Percentiles rank a stretch among this genome's conserved stretches.
These are phyloP conservation scores for Knipowitschia caucasica DNA, from an alignment of 2,797 vertebrate genomes.

Conservation along the genomic window DNA sequence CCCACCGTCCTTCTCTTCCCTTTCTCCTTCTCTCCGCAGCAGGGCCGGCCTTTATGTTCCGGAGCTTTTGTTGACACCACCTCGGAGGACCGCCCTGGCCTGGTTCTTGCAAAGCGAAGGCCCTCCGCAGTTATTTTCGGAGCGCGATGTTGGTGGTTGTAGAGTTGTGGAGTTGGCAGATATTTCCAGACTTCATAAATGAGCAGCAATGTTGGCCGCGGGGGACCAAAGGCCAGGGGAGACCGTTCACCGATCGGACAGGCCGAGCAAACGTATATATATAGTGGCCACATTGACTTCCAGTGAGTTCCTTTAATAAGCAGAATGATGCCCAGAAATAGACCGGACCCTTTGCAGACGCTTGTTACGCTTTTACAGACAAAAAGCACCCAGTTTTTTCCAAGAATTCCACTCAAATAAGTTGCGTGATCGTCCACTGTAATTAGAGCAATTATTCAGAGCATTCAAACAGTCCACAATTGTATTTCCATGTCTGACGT, in stretches of 20 bases:
- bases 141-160: constrained; percentile 32
- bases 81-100: constrained; percentile 42
- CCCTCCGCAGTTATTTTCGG: constrained; percentile 47
- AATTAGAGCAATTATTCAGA: too few relatives aligned
- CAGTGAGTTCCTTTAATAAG: constrained; percentile 19
- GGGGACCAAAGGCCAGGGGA: constrained; percentile 50
- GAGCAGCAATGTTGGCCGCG: constrained; percentile 40
- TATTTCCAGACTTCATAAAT: constrained; percentile 59
- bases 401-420: constrained; percentile 8
- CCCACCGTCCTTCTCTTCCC: background rate
- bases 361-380: constrained; percentile 32
- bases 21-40: background rate
- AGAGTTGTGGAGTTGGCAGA: constrained; percentile 57
- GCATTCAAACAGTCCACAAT: too few relatives aligned
- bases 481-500: too few relatives aligned
- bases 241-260: constrained; percentile 21
- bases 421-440: too few relatives aligned
- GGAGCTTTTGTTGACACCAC: constrained; percentile 29
- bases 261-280: constrained; percentile 28
- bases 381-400: too few relatives aligned
- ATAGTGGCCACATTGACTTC: constrained; percentile 26
- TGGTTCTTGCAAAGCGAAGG: constrained; percentile 38
- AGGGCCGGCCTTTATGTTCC: background rate
- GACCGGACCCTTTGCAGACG: background rate
- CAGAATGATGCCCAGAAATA: constrained; percentile 12